phyloP scores from a whole-genome alignment of 2,797 vertebrate species.

The Lates japonicus region DNA sequence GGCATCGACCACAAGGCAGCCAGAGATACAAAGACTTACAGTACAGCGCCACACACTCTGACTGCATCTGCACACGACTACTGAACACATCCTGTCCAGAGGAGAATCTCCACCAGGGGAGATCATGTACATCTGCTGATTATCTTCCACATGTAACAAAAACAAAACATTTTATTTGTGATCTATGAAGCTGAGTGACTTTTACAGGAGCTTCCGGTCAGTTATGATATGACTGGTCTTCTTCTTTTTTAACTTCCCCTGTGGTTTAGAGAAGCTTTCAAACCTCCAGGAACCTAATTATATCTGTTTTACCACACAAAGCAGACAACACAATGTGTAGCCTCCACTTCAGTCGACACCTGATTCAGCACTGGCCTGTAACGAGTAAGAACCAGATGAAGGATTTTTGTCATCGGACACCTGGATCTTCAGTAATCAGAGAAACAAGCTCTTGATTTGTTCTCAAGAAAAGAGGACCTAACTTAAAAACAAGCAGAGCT shows the following conservation, averaged over 20 bases:
- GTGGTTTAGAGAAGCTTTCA: background rate
- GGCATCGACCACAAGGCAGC: slow-evolving; percentile 25
- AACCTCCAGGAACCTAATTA: background rate
- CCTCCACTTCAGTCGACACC: background rate
- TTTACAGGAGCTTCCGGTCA: background rate
- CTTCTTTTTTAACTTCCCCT: background rate
- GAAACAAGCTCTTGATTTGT: too few relatives aligned
- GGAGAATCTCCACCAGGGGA: background rate
- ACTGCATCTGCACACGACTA: background rate
- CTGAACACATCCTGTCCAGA: slow-evolving; percentile 26
- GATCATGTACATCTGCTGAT: background rate
- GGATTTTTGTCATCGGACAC: too few relatives aligned
- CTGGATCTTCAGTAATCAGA: too few relatives aligned
- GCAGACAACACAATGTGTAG: too few relatives aligned
- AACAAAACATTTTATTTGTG: background rate
- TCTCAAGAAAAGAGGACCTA: too few relatives aligned
- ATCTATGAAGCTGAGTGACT: background rate
- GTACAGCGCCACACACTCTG: slow-evolving; percentile 21
- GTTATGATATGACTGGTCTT: background rate
- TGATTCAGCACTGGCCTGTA: too few relatives aligned
- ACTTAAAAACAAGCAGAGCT: too few relatives aligned
- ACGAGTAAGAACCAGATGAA: too few relatives aligned
- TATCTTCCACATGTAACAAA: background rate
- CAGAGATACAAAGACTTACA: slow-evolving; percentile 40
- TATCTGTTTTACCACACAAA: background rate